Evolutionary conservation across 2,888 invertebrate species (phyloP).

Genomic region (Perithous albicinctus): DNA sequence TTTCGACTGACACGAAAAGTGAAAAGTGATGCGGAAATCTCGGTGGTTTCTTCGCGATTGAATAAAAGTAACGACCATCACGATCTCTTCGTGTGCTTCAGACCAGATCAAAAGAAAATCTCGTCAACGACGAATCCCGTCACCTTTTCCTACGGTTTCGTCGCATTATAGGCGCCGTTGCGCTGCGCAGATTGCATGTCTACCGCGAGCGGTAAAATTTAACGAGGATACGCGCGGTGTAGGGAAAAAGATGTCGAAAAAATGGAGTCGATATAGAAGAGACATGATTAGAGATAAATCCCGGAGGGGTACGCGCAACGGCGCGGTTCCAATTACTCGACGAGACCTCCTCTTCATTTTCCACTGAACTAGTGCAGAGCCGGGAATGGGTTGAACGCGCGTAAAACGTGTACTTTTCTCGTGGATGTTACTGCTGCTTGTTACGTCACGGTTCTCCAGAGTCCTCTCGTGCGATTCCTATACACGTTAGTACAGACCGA

Average conservation of each 20-base stretch:
- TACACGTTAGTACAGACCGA: constrained; percentile 29
- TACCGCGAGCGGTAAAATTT: constrained; percentile 70
- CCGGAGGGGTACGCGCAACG: constrained; percentile 56
- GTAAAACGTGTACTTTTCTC: constrained; percentile 67
- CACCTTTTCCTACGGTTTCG: constrained; percentile 34
- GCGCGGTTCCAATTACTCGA: constrained; percentile 74
- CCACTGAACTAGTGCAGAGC: constrained; percentile 24
- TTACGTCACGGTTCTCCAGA: constrained; percentile 46
- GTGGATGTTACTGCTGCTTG: constrained; percentile 59
- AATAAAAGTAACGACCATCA: neutral
- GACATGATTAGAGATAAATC: constrained; percentile 73
- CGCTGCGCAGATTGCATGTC: constrained; percentile 32
- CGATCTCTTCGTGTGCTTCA: neutral
- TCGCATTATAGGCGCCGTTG: constrained; percentile 16
- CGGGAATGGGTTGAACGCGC: constrained; percentile 47
- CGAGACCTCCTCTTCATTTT: constrained; percentile 63
- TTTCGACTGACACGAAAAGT: constrained; percentile 14
- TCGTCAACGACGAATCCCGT: constrained; percentile 10
- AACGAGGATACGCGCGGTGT: constrained; percentile 66
- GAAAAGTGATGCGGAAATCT: neutral
- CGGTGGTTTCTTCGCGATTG: neutral
- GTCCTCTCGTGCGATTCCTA: constrained; percentile 52
- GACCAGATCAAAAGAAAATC: neutral
- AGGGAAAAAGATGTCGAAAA: constrained; percentile 46
- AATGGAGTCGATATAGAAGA: constrained; percentile 50